These are phyloP conservation scores for Cephalopachus bancanus DNA, from an alignment of 2,797 vertebrate genomes.

Conservation along the genomic window DNA sequence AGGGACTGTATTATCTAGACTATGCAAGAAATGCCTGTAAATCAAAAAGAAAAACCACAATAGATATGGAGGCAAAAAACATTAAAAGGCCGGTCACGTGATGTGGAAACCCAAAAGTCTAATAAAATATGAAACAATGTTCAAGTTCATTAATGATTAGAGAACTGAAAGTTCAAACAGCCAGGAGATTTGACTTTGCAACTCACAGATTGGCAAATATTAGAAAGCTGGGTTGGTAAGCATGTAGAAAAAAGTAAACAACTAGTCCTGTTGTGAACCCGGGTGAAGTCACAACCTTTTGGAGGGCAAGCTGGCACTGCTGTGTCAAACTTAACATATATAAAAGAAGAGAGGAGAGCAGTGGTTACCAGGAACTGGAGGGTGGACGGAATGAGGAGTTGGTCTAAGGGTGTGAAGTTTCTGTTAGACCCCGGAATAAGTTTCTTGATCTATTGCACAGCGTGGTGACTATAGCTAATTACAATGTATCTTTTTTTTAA, in stretches of 20 bases:
- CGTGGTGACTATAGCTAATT: neutral
- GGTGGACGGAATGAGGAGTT: too few species aligned
- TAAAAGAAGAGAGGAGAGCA: neutral
- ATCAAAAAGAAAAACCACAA: constrained; percentile 61
- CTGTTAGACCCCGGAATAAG: neutral
- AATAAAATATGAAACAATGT: neutral
- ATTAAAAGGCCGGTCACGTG: neutral
- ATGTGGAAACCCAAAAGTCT: neutral
- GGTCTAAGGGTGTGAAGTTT: neutral
- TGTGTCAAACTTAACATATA: rapidly evolving
- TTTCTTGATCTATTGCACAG: neutral
- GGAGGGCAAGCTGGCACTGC: rapidly evolving
- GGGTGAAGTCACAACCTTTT: rapidly evolving
- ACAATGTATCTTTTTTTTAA: neutral
- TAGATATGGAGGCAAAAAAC: neutral
- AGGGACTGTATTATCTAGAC: constrained; percentile 73
- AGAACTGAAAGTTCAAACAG: neutral
- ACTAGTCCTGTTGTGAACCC: neutral
- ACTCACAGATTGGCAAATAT: rapidly evolving
- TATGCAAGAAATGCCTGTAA: constrained; percentile 81
- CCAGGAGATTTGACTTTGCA: rapidly evolving
- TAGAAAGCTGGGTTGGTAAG: rapidly evolving
- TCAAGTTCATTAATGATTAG: neutral
- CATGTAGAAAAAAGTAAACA: rapidly evolving
- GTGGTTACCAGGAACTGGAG: neutral